A percentile compares a stretch with the other conserved stretches of the same genome.
Conservation (phyloP, 2,888 invertebrate species). For the Folsomia candida region DNA sequence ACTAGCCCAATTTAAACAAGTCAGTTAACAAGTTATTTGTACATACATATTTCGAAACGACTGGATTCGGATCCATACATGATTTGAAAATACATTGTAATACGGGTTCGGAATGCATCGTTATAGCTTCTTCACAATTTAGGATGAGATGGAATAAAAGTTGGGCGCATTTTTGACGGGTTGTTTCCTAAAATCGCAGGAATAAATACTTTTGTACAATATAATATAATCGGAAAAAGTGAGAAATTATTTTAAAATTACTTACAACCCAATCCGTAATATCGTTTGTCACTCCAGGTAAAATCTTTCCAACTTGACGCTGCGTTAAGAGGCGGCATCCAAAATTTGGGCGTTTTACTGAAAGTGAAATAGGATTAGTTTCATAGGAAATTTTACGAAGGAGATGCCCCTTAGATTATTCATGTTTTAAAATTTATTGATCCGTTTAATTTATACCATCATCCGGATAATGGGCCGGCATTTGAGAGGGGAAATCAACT, state of each 20-base stretch:
- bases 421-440: too few relatives aligned
- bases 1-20: too few relatives aligned
- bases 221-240: background rate
- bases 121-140: constrained; percentile 71
- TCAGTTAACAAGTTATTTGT: too few relatives aligned
- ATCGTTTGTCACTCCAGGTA: constrained; percentile 69
- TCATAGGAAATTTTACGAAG: too few relatives aligned
- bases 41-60: constrained; percentile 58
- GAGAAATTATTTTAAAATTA: constrained; percentile 53
- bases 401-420: too few relatives aligned
- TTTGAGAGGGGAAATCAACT: constrained; percentile 69
- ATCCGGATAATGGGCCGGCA: constrained; percentile 71
- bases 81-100: constrained; percentile 61
- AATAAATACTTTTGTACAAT: background rate
- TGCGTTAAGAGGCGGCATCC: constrained; percentile 80
- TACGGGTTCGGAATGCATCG: constrained; percentile 65
- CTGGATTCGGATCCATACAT: constrained; percentile 37
- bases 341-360: constrained; percentile 75
- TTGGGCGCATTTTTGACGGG: constrained; percentile 70
- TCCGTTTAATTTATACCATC: constrained; percentile 58
- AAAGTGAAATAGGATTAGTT: constrained; percentile 44
- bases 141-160: constrained; percentile 69
- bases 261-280: constrained; percentile 68
- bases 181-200: constrained; percentile 55
- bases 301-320: constrained; percentile 70